Percentiles rank a stretch among this genome's conserved stretches.
phyloP scores from a whole-genome alignment of 1,140 invertebrate genomes.

The Diploscapter pachys region DNA sequence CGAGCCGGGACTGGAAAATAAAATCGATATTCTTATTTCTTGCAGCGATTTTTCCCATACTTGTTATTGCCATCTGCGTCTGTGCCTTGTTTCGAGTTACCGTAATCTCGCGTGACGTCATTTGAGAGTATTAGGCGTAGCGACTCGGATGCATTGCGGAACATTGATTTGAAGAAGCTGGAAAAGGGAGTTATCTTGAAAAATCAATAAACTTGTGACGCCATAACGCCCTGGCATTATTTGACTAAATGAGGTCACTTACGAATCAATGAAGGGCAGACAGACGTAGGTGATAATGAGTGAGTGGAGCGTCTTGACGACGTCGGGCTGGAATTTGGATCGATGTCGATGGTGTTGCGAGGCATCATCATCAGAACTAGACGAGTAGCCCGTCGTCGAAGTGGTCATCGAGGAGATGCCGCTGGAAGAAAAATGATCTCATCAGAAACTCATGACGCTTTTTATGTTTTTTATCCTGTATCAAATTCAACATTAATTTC shows the following conservation, averaged over 20 bases:
- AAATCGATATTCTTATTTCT: slow-evolving; percentile 7
- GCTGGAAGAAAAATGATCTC: too few relatives aligned
- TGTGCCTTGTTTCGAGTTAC: too few relatives aligned
- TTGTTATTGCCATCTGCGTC: too few relatives aligned
- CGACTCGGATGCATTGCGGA: slow-evolving; percentile 3
- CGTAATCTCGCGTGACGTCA: not conserved
- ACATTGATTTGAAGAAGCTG: slow-evolving; percentile 23
- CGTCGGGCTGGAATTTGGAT: not conserved
- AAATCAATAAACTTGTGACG: not conserved
- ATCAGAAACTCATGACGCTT: too few relatives aligned
- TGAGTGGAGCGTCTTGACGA: not conserved
- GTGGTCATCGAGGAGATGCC: too few relatives aligned
- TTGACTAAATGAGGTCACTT: too few relatives aligned
- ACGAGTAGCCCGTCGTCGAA: too few relatives aligned
- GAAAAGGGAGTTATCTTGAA: not conserved
- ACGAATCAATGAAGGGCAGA: slow-evolving; percentile 13
- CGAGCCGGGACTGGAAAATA: slow-evolving; percentile 8
- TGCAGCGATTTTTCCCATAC: slow-evolving; percentile 31
- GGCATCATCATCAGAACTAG: too few relatives aligned
- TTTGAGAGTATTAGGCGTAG: slow-evolving; percentile 5
- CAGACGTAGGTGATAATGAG: not conserved
- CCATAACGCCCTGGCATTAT: too few relatives aligned
- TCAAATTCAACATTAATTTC: too few relatives aligned
- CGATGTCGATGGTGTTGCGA: too few relatives aligned
- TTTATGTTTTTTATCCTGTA: too few relatives aligned